Base-by-base conservation (phyloP, 2,888 invertebrate genomes). In the Drosophila parthenogenetica region DNA sequence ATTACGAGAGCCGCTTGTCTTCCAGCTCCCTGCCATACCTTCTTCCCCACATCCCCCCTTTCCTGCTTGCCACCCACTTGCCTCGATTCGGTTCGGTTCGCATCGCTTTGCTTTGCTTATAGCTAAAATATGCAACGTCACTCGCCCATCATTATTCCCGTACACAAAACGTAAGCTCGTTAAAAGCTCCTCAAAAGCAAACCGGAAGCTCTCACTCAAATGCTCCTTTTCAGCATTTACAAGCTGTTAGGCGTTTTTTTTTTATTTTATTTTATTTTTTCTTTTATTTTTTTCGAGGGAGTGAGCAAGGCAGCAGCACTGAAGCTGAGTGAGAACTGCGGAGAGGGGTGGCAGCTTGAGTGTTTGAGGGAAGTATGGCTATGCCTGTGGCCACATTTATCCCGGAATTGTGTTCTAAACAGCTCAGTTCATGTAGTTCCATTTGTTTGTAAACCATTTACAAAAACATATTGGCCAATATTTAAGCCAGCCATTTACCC, bases 51-150 rank as follows among this genome's bases (percentile, higher is more conserved):
- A 1, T 13, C 13, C 13, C 35, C 35, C 19, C 19, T 5, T 5
- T 13, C 1, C 13, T 8, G 3, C 35, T 13, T 35, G 4, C 4
- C 22, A 22, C 57, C 17, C 45, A 7, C 19, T 22, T n/a, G 11
- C 51, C 25, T 40, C 39, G 29, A 17, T 8, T 45, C 37, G 40
- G 16, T 22, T 32, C 19, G n/a, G 35, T 11, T 22, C 10, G 29
- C 2, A 22, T 37, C 40, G 49, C 17, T 46, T 45, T 32, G 37
- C 48, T 42, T 64, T 68, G 45, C 60, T 35, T 57, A 29, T 57
- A 14, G 62, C 55, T 69, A 62, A 83, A 86, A 77, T 87, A 79
- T 86, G 83, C 88, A 66, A 53, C 80, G 83, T 83, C 83, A 83
- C 83, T 82, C 58, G 74, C 55, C 68, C 80, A 70, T 77, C 86